phyloP scores from a whole-genome alignment of 2,797 vertebrate species.

The Hoplostethus atlanticus region DNA sequence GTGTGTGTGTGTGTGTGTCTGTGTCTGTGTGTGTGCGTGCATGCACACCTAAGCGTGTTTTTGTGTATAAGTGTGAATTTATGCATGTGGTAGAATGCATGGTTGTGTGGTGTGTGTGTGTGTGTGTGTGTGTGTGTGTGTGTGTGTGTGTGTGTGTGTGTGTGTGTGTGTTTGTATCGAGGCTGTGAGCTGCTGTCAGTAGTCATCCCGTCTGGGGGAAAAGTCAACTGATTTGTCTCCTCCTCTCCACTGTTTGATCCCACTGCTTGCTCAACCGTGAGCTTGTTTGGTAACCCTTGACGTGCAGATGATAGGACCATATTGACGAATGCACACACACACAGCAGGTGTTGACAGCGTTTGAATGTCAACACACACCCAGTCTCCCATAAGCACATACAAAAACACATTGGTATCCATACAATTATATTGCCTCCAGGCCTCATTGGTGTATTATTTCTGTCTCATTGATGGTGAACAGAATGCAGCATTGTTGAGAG shows the following conservation, averaged over 20 bases:
- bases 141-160: neutral
- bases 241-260: slow-evolving; percentile 67
- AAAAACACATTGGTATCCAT: neutral
- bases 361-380: slow-evolving; percentile 39
- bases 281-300: slow-evolving; percentile 72
- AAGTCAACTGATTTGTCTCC: slow-evolving; percentile 71
- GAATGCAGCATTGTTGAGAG: slow-evolving; percentile 4
- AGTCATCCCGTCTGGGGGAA: slow-evolving; percentile 50
- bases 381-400: neutral
- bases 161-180: slow-evolving; percentile 10
- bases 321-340: slow-evolving; percentile 41
- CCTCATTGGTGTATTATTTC: slow-evolving; percentile 31
- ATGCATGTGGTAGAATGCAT: neutral
- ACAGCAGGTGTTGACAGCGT: slow-evolving; percentile 53
- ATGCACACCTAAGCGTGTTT: no score
- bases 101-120: neutral
- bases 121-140: slow-evolving; percentile 40
- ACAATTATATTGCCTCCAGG: slow-evolving; percentile 24
- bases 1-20: slow-evolving; percentile 5
- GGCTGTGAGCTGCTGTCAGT: slow-evolving; percentile 64
- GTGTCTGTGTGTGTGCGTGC: no score
- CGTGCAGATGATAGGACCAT: slow-evolving; percentile 58
- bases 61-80: no score
- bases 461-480: slow-evolving; percentile 5
- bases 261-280: slow-evolving; percentile 62